A percentile compares a stretch with the other conserved stretches of the same genome.
phyloP scores from a whole-genome alignment of 2,797 vertebrate species.

The Sebastes alutus region DNA sequence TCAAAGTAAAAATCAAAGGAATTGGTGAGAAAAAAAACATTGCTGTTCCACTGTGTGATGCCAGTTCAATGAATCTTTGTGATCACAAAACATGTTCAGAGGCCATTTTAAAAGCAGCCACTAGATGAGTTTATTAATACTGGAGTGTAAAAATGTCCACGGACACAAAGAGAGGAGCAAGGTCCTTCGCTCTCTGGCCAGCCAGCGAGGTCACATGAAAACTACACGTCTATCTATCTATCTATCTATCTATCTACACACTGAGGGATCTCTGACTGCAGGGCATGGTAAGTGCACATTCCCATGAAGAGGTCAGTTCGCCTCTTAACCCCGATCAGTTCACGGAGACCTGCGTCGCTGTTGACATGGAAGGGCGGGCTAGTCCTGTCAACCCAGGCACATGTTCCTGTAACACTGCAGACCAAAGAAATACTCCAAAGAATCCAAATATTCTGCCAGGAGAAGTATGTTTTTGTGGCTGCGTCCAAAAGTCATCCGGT shows the following conservation, averaged over 20 bases:
- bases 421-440: constrained; percentile 30
- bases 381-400: constrained; percentile 54
- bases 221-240: constrained; percentile 69
- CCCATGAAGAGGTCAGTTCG: constrained; percentile 28
- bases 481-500: constrained; percentile 16
- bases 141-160: constrained; percentile 75
- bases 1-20: constrained; percentile 64
- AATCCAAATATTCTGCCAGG: constrained; percentile 34
- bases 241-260: constrained; percentile 76
- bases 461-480: constrained; percentile 15
- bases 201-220: constrained; percentile 84
- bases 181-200: constrained; percentile 84
- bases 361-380: constrained; percentile 37
- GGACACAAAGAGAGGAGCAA: constrained; percentile 76
- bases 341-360: constrained; percentile 76
- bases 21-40: constrained; percentile 45
- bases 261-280: constrained; percentile 77
- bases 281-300: constrained; percentile 53
- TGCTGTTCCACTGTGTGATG: constrained; percentile 53
- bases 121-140: constrained; percentile 72
- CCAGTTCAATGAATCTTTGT: constrained; percentile 38
- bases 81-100: constrained; percentile 38
- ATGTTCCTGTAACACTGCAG: constrained; percentile 40
- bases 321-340: constrained; percentile 70
- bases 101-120: constrained; percentile 73